phyloP scores from a whole-genome alignment of 2,888 invertebrate species.

The Agrotis clavis region DNA sequence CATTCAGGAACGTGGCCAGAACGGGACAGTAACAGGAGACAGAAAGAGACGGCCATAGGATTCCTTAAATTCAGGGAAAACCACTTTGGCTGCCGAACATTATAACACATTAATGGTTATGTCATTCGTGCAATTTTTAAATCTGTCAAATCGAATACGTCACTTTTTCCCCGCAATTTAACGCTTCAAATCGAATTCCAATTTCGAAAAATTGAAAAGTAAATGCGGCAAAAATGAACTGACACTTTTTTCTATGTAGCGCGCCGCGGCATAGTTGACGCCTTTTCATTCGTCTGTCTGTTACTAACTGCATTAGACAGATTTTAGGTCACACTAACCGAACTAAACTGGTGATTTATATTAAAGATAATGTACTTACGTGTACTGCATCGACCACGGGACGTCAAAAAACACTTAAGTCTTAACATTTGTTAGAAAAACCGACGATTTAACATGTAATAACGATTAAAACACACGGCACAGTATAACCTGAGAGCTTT shows the following conservation, averaged over 20 bases:
- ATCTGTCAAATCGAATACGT: constrained; percentile 47
- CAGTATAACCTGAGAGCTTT: constrained; percentile 57
- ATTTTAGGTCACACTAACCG: constrained; percentile 81
- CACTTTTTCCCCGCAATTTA: constrained; percentile 38
- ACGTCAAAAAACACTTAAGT: constrained; percentile 63
- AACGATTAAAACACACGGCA: constrained; percentile 56
- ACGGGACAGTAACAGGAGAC: constrained; percentile 71
- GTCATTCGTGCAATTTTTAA: constrained; percentile 68
- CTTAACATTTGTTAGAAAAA: constrained; percentile 71
- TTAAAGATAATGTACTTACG: constrained; percentile 67
- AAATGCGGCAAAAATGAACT: constrained; percentile 34
- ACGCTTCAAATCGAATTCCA: constrained; percentile 11
- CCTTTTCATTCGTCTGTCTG: constrained; percentile 55
- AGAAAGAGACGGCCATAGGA: constrained; percentile 70
- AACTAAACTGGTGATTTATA: constrained; percentile 69
- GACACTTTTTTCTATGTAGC: constrained; percentile 33
- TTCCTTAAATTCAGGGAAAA: constrained; percentile 81
- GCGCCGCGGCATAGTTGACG: constrained; percentile 38
- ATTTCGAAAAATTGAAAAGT: constrained; percentile 31
- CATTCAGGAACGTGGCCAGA: constrained; percentile 83
- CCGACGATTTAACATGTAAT: constrained; percentile 62
- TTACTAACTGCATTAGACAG: constrained; percentile 84
- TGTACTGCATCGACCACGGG: constrained; percentile 51
- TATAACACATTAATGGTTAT: constrained; percentile 70
- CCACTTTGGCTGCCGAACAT: constrained; percentile 69